Conservation (phyloP, 2,888 invertebrate genomes). For the Cheilosia impressa region DNA sequence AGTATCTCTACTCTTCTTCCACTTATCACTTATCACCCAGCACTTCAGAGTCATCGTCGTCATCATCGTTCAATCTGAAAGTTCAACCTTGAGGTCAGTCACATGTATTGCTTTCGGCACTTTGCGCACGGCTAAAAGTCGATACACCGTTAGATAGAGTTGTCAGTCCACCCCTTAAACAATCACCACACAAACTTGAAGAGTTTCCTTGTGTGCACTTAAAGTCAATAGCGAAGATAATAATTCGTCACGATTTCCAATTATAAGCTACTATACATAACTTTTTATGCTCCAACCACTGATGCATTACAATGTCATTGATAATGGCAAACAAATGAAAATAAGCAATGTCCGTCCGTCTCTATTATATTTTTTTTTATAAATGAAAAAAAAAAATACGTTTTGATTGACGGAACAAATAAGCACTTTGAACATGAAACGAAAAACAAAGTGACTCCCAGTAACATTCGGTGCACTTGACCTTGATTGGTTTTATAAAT, state of each 20-base stretch:
- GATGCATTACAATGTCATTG: constrained; percentile 60
- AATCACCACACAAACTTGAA: constrained; percentile 1
- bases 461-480: constrained; percentile 57
- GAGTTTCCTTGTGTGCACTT: background rate
- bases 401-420: constrained; percentile 60
- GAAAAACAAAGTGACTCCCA: background rate
- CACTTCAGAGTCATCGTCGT: background rate
- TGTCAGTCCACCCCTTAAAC: constrained; percentile 5
- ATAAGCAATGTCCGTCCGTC: constrained; percentile 48
- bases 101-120: background rate
- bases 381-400: constrained; percentile 25
- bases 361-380: constrained; percentile 24
- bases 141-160: background rate
- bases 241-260: constrained; percentile 67
- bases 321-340: constrained; percentile 48
- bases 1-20: background rate
- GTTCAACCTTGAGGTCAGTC: constrained; percentile 1
- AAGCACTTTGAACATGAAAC: constrained; percentile 26
- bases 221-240: constrained; percentile 37
- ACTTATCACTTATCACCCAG: background rate
- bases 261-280: constrained; percentile 46
- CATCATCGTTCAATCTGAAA: background rate
- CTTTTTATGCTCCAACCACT: constrained; percentile 47
- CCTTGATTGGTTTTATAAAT: constrained; percentile 45
- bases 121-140: background rate